Conservation (phyloP, 2,797 vertebrate genomes). For the Clarias platycephalus region DNA sequence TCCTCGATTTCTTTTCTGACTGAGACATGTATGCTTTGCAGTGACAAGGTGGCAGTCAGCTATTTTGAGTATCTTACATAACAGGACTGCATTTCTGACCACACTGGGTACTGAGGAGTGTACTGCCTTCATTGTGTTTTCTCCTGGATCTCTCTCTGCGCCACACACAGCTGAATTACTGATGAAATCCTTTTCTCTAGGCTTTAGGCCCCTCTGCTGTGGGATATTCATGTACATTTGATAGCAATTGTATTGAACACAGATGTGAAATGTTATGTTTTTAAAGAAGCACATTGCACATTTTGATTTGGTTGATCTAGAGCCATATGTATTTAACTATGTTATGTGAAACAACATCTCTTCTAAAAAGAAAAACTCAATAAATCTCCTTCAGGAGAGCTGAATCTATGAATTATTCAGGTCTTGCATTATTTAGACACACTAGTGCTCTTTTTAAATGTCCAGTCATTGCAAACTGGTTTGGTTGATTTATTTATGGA, state of each 20-base stretch:
- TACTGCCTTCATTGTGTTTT: constrained; percentile 18
- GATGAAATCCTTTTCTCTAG: neutral
- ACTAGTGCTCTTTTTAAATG: neutral
- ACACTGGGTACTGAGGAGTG: constrained; percentile 41
- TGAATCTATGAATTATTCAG: constrained; percentile 7
- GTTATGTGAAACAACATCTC: too few relatives aligned
- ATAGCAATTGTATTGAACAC: neutral
- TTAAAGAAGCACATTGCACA: neutral
- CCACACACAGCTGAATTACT: neutral
- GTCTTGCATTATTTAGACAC: neutral
- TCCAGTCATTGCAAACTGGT: neutral
- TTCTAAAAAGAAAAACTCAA: too few relatives aligned
- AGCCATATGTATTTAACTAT: neutral
- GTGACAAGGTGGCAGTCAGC: constrained; percentile 17
- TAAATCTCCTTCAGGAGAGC: neutral
- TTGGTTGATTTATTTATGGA: neutral
- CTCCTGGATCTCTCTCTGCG: neutral
- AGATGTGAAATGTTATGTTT: neutral
- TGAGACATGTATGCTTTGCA: constrained; percentile 6
- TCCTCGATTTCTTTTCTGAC: constrained; percentile 26
- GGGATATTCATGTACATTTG: neutral
- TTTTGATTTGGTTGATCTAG: neutral
- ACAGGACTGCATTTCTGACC: constrained; percentile 41
- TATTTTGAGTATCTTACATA: constrained; percentile 51
- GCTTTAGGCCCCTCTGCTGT: neutral